phyloP scores from a whole-genome alignment of 2,113 vertebrate species.

The Diglossa brunneiventris region DNA sequence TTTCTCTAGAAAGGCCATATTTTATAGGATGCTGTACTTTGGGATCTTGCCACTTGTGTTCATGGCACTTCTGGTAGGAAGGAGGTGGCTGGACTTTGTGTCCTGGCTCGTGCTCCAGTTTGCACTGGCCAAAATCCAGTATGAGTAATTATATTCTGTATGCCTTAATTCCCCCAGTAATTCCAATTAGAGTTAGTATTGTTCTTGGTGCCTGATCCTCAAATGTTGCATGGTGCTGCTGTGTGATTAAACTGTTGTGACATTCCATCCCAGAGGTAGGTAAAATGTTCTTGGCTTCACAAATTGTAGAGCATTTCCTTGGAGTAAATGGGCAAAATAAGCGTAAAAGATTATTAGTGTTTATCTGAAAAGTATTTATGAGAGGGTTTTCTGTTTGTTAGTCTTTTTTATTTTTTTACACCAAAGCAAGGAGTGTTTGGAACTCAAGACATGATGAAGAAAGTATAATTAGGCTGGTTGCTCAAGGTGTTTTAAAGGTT shows the following conservation, averaged over 20 bases:
- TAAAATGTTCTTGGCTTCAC: constrained; percentile 17
- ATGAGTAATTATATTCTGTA: constrained; percentile 31
- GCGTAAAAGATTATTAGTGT: neutral
- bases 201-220: neutral
- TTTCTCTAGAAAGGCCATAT: neutral
- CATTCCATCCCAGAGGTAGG: constrained; percentile 23
- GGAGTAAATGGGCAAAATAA: neutral
- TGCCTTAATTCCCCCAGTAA: constrained; percentile 47
- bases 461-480: constrained; percentile 33
- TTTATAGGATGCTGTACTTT: neutral
- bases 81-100: constrained; percentile 35
- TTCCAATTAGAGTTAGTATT: constrained; percentile 49
- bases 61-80: constrained; percentile 40
- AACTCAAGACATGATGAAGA: neutral
- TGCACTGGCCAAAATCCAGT: constrained; percentile 56
- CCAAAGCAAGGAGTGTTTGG: neutral
- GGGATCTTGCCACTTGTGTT: constrained; percentile 8
- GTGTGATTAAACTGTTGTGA: constrained; percentile 8
- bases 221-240: neutral
- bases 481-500: constrained; percentile 53
- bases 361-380: neutral
- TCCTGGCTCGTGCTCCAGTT: constrained; percentile 37
- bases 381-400: neutral
- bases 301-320: neutral
- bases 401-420: neutral